Conservation (phyloP, 2,888 invertebrate species). For the Abscondita cerata region DNA sequence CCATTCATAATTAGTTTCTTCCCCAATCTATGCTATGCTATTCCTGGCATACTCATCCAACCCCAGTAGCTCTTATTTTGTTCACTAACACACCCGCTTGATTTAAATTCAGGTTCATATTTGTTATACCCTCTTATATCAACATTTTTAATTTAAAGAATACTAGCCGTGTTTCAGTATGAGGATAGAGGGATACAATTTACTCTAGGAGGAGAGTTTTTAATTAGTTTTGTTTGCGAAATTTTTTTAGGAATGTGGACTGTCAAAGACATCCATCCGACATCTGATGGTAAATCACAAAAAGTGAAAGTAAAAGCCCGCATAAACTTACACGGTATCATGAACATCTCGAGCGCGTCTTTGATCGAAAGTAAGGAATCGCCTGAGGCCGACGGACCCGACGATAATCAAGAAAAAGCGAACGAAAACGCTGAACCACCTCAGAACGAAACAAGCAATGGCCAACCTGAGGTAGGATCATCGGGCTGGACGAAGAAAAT, state of each 20-base stretch:
- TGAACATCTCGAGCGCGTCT: constrained; percentile 86
- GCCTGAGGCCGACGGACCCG: constrained; percentile 54
- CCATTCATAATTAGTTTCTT: no score
- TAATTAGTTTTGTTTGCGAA: no score
- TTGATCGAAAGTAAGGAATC: constrained; percentile 78
- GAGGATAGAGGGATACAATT: no score
- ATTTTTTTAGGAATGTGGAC: constrained; percentile 70
- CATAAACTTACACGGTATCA: constrained; percentile 92
- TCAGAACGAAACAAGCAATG: constrained; percentile 45
- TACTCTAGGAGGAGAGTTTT: no score
- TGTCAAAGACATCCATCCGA: constrained; percentile 84
- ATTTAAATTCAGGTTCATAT: no score
- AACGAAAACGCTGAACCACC: constrained; percentile 27
- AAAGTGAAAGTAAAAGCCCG: constrained; percentile 97
- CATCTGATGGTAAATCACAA: constrained; percentile 87
- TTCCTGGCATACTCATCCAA: no score
- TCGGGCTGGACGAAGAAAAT: constrained; percentile 61
- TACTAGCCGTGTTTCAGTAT: no score
- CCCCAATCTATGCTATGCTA: no score
- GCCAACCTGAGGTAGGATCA: constrained; percentile 58
- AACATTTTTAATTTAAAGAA: no score
- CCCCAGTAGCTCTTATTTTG: no score
- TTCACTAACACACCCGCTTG: no score
- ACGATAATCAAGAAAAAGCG: constrained; percentile 49
- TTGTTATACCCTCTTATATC: no score